Percentiles rank a stretch among this genome's conserved stretches.
Evolutionary conservation across 2,888 invertebrate species (phyloP).

Genomic region (Idaea straminata): DNA sequence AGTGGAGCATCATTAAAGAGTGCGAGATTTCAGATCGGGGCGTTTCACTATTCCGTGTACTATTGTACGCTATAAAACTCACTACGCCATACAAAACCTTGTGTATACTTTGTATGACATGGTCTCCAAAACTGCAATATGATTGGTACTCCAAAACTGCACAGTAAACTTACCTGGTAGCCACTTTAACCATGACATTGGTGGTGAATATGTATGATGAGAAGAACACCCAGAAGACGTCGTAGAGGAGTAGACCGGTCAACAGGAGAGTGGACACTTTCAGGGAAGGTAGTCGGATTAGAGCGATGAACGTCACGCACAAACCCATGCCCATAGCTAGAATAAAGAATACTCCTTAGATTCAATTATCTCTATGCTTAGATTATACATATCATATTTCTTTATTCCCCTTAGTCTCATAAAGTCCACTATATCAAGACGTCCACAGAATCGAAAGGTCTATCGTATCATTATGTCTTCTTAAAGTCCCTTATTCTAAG

Average conservation of each 20-base stretch:
- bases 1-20: no score
- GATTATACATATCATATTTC: background rate
- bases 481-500: no score
- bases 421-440: no score
- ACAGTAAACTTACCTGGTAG: slow-evolving; percentile 64
- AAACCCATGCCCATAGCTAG: slow-evolving; percentile 98
- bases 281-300: slow-evolving; percentile 96
- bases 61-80: no score
- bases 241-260: slow-evolving; percentile 95
- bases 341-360: slow-evolving; percentile 14
- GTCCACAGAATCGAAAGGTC: no score
- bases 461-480: no score
- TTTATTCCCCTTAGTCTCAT: no score
- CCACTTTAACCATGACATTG: slow-evolving; percentile 98
- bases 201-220: slow-evolving; percentile 99
- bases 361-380: background rate
- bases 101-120: no score
- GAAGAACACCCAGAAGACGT: slow-evolving; percentile 99
- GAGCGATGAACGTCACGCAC: slow-evolving; percentile 98
- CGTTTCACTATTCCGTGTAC: no score
- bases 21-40: no score
- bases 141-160: background rate
- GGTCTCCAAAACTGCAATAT: no score
- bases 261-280: slow-evolving; percentile 95
- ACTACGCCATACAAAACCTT: background rate